Base-by-base conservation (phyloP, 1,140 invertebrate genomes). In the Heliothis virescens region DNA sequence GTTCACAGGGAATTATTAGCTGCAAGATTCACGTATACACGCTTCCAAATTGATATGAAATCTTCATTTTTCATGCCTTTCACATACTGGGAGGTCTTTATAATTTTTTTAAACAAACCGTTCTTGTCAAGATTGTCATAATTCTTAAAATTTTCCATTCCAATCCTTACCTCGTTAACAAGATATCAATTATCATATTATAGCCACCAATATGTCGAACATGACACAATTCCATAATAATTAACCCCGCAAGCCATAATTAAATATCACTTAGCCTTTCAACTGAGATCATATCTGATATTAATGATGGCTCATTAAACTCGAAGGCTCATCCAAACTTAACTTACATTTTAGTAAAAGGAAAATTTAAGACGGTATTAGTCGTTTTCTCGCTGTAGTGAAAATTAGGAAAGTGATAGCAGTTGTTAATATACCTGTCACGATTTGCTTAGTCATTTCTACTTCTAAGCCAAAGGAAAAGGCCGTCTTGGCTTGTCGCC, bases 211-310 rank as follows among this genome's bases (percentile, higher is more conserved):
- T 67, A 67, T 67, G 63, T 48, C 41, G 63, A 67, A 67, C 63
- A 48, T 48, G 41, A 48, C 63, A 67, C 63, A 16, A 67, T 67
- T 67, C 41, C 63, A 48, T 48, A 12, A 67, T 16, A 67, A 67
- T 67, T 67, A 67, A 67, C 63, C 41, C 63, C 63, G 41, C 63
- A 4, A 67, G 63, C 41, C 16, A 67, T 67, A 67, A 67, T 67
- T 67, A 67, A 67, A 67, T 67, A 67, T 50, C 63, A 67, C 63
- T 67, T 67, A 67, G 63, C 63, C 63, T 67, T 48, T 67, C 63
- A 48, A 67, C 63, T 4, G 16, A 67, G 63, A 67, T 67, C 41
- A 48, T 67, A 67, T 67, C 63, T 4, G 16, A 67, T 48, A 67
- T 67, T 67, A 48, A 67, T 48, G 63, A 41, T 48, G 16, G 4